Percentiles rank a stretch among this genome's conserved stretches.
Conservation (phyloP, 2,113 vertebrate species). For the Tympanuchus pallidicinctus region DNA sequence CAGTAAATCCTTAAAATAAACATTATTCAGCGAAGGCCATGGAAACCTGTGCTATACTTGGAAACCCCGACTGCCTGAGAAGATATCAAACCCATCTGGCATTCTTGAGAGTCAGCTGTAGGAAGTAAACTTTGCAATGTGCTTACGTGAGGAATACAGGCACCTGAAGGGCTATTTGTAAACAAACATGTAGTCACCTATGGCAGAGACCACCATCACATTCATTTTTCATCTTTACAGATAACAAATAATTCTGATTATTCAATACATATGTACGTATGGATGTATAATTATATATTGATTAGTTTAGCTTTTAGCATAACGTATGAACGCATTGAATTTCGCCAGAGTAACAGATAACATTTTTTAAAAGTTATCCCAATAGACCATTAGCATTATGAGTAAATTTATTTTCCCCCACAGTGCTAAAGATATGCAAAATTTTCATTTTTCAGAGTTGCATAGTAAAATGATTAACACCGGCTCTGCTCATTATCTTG, state of each 20-base stretch:
- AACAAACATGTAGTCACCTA: slow-evolving; percentile 38
- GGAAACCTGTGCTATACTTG: background rate
- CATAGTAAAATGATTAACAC: slow-evolving; percentile 92
- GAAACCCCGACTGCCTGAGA: background rate
- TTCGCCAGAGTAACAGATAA: slow-evolving; percentile 73
- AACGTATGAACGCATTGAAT: slow-evolving; percentile 68
- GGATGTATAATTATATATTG: slow-evolving; percentile 76
- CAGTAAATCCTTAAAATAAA: slow-evolving; percentile 49
- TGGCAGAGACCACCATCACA: slow-evolving; percentile 57
- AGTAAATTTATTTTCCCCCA: slow-evolving; percentile 83
- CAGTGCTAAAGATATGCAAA: slow-evolving; percentile 91
- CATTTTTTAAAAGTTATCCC: slow-evolving; percentile 74
- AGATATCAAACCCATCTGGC: background rate
- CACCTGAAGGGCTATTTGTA: slow-evolving; percentile 37
- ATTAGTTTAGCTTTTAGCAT: slow-evolving; percentile 79
- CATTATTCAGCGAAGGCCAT: slow-evolving; percentile 46
- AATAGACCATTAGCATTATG: slow-evolving; percentile 78
- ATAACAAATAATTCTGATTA: slow-evolving; percentile 76
- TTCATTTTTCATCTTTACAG: slow-evolving; percentile 72
- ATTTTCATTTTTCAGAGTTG: slow-evolving; percentile 84
- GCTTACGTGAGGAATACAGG: background rate
- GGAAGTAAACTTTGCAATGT: background rate
- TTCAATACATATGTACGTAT: slow-evolving; percentile 68
- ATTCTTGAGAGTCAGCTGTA: slow-evolving; percentile 17
- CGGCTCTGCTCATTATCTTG: slow-evolving; percentile 94